Evolutionary conservation across 2,888 invertebrate species (phyloP).

Genomic region (Nasonia oneida): DNA sequence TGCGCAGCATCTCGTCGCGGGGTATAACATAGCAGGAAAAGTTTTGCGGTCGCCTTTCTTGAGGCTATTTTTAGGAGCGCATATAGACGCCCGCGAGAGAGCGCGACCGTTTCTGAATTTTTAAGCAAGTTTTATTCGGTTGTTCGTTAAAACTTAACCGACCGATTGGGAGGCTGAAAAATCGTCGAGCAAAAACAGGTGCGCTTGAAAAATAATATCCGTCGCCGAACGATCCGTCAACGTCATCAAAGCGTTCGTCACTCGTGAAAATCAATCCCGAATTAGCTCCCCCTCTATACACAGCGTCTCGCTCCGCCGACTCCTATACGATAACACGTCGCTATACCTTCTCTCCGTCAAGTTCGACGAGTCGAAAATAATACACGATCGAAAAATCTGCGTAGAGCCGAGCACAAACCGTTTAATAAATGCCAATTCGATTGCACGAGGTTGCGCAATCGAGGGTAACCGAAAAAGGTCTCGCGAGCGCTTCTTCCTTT

Average conservation of each 20-base stretch:
- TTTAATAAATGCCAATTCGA: conserved; percentile 62
- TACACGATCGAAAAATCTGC: conserved; percentile 44
- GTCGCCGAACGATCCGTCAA: not conserved
- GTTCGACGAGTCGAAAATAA: conserved; percentile 30
- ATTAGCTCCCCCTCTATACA: not conserved
- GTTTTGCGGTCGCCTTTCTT: conserved; percentile 67
- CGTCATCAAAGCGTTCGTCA: not conserved
- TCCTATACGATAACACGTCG: not conserved
- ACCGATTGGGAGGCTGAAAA: too few species aligned
- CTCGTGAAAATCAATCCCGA: conserved; percentile 3
- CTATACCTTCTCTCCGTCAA: not conserved
- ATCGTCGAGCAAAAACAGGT: not conserved
- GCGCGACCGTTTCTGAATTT: not conserved
- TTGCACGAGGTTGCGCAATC: conserved; percentile 71
- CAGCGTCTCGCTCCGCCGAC: not conserved
- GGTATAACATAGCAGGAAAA: conserved; percentile 63
- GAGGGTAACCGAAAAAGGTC: conserved; percentile 52
- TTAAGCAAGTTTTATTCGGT: not conserved
- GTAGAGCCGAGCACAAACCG: conserved; percentile 20
- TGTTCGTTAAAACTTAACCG: too few species aligned
- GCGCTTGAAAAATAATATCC: not conserved
- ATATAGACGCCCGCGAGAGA: not conserved
- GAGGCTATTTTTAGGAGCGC: conserved; percentile 64
- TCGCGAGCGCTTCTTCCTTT: not conserved
- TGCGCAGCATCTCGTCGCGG: conserved; percentile 33